Evolutionary conservation across 2,113 vertebrate genomes (phyloP).

Genomic region (Scartelaos histophorus): DNA sequence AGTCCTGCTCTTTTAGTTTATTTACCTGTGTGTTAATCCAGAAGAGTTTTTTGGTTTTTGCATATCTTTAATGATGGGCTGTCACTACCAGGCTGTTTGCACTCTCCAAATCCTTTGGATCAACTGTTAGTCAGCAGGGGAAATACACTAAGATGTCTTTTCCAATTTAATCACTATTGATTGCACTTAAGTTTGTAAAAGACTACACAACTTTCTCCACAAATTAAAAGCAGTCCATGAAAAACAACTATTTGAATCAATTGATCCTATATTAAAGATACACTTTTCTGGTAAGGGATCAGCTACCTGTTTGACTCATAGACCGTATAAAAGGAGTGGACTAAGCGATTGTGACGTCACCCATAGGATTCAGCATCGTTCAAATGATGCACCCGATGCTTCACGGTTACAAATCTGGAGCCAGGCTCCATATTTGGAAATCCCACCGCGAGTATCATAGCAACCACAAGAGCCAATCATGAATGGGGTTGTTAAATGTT

Average conservation of each 20-base stretch:
- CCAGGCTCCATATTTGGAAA: no score
- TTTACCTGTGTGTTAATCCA: conserved; percentile 36
- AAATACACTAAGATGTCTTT: conserved; percentile 7
- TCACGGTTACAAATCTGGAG: no score
- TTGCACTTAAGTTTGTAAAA: conserved; percentile 30
- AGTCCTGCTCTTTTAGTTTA: conserved; percentile 32
- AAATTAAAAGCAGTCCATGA: not conserved
- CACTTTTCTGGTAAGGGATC: no score
- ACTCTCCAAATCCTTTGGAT: conserved; percentile 38
- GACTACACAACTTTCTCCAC: not conserved
- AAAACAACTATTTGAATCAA: not conserved
- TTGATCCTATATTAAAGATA: not conserved
- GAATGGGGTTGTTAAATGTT: no score
- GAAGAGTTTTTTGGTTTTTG: conserved; percentile 24
- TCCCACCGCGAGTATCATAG: no score
- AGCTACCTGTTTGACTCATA: no score
- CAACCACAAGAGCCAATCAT: no score
- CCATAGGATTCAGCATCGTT: no score
- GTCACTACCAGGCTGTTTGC: conserved; percentile 36
- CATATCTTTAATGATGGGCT: conserved; percentile 32
- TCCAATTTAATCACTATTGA: conserved; percentile 13
- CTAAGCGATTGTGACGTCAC: no score
- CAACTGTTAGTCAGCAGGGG: conserved; percentile 33
- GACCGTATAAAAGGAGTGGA: no score
- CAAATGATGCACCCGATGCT: no score